These are phyloP conservation scores for Papilio machaon DNA, from an alignment of 1,140 invertebrate species.

Conservation along the genomic window DNA sequence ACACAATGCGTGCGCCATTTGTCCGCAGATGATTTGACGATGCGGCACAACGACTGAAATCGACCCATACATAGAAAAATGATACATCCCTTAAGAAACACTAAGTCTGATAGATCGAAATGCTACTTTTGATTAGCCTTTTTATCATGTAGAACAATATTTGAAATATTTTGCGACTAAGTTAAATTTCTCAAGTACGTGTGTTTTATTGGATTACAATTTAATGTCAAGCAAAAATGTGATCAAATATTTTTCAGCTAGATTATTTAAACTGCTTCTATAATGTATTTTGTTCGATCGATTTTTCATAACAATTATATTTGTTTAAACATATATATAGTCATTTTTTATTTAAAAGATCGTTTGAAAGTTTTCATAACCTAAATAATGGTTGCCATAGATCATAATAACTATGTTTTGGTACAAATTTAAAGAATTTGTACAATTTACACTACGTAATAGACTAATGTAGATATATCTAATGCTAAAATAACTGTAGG, in stretches of 20 bases:
- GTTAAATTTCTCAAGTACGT: too few relatives aligned
- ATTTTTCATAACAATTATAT: background rate
- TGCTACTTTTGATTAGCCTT: too few relatives aligned
- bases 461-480: background rate
- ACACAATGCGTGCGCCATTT: slow-evolving; percentile 56
- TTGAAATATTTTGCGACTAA: too few relatives aligned
- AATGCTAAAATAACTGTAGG: background rate
- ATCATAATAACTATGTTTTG: background rate
- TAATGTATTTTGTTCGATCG: background rate
- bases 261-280: too few relatives aligned
- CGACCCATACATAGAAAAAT: background rate
- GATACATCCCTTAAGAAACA: background rate
- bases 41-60: slow-evolving; percentile 44
- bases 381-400: background rate
- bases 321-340: background rate
- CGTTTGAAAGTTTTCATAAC: slow-evolving; percentile 4
- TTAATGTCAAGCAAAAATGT: too few relatives aligned
- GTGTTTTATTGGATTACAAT: too few relatives aligned
- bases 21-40: slow-evolving; percentile 51
- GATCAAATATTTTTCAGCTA: background rate
- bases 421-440: background rate
- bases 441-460: background rate
- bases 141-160: too few relatives aligned
- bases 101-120: too few relatives aligned
- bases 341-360: background rate